Percentiles rank a stretch among this genome's conserved stretches.
These are phyloP conservation scores for Argynnis bischoffii DNA, from an alignment of 2,888 invertebrate species.

Conservation along the genomic window DNA sequence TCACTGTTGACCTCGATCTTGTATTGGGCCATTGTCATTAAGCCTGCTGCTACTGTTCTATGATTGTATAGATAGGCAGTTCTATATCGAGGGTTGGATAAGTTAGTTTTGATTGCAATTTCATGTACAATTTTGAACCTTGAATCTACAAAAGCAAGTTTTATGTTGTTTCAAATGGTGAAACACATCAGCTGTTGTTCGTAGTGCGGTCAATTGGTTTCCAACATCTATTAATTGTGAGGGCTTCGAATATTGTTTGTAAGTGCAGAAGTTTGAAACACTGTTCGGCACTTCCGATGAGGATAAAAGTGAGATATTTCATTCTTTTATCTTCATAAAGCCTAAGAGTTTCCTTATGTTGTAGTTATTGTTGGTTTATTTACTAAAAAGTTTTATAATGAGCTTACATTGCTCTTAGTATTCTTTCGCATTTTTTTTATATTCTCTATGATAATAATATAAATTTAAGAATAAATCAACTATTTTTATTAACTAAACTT, in stretches of 20 bases:
- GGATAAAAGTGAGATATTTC: conserved; percentile 13
- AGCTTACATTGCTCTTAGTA: too few species aligned
- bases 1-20: conserved; percentile 72
- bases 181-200: conserved; percentile 47
- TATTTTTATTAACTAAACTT: too few species aligned
- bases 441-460: background rate
- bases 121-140: conserved; percentile 47
- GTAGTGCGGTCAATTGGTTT: conserved; percentile 52
- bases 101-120: conserved; percentile 47
- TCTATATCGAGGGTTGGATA: conserved; percentile 66
- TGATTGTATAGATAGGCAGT: conserved; percentile 60
- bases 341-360: conserved; percentile 4
- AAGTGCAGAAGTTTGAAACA: conserved; percentile 50
- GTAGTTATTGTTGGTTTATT: conserved; percentile 11
- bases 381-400: conserved; percentile 1
- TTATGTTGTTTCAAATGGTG: conserved; percentile 47
- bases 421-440: background rate
- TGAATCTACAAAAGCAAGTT: conserved; percentile 47
- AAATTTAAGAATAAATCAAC: too few species aligned
- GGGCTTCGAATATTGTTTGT: conserved; percentile 53
- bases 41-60: conserved; percentile 63
- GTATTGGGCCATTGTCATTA: conserved; percentile 74
- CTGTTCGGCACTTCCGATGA: conserved; percentile 36
- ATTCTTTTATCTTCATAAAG: conserved; percentile 23
- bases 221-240: conserved; percentile 66